Evolutionary conservation across 1,140 invertebrate species (phyloP), one percentile per base, ranked within the genome.

Genomic region (Lepidurus couesii): DNA sequence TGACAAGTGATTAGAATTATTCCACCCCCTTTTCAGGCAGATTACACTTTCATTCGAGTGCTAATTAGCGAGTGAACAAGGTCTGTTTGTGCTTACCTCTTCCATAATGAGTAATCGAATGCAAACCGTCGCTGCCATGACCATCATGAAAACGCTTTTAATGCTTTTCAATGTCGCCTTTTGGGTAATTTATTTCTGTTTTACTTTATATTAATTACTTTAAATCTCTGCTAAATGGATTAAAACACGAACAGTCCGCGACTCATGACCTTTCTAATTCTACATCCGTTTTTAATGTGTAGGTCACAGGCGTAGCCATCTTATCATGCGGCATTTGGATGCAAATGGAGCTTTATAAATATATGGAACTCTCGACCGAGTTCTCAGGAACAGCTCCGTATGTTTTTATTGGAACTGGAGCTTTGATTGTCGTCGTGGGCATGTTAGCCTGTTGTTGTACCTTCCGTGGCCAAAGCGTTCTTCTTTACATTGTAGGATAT

Each of bases 371-470:
- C 80, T 74, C 53, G 11, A 85, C 87, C 1, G 90, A 93, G 80
- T 91, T 91, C 81, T 91, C 90, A 45, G 89, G 89, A 34, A 89
- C 90, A 1, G 90, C 90, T 21, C 89, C 93, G 6, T 90, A 91
- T 81, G 89, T 93, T 1, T 84, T 94, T 13, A 90, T 93, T 80
- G 90, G 89, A 76, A 90, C 92, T 21, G 92, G 93, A 21, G 87
- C 87, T 8, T 84, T 92, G 42, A 91, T 94, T 73, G 86, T 92
- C 6, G 81, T 95, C 24, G 87, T 92, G 79, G 91, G 90, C 26
- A 89, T 90, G 1, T 85, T 94, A 21, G 92, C 93, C 26, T 94
- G 93, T 85, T 93, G 91, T 82, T 95, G 93, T 83, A 94, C 93
- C 44, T 88, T 91, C 76, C 92, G 92, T 83, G 92, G 92, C 78